Evolutionary conservation across 1,140 invertebrate genomes (phyloP).

Genomic region (Ceratitis capitata): DNA sequence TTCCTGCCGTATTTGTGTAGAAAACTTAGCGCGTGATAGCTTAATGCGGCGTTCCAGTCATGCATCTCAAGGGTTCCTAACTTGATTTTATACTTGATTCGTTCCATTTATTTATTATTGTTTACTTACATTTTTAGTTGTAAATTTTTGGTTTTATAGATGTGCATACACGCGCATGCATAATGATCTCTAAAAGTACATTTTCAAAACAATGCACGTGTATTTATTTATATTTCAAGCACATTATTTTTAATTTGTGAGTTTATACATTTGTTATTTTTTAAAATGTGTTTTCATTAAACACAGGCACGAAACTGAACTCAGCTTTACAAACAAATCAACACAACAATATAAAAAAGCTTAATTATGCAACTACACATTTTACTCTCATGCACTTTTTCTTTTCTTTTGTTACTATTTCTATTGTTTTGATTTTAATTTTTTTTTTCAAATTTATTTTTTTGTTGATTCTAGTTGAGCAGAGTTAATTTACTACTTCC

Average conservation of each 20-base stretch:
- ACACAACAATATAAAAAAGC: not conserved
- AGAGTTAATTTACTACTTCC: slow-evolving; percentile 6
- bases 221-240: not conserved
- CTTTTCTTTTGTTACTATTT: not conserved
- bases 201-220: not conserved
- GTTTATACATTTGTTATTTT: not conserved
- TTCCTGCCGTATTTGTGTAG: too few relatives aligned
- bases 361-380: slow-evolving; percentile 22
- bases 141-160: not conserved
- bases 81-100: too few relatives aligned
- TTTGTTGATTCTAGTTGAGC: not conserved
- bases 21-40: too few relatives aligned
- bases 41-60: too few relatives aligned
- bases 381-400: not conserved
- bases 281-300: not conserved
- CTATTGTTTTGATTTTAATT: not conserved
- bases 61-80: too few relatives aligned
- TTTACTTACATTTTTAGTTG: too few relatives aligned
- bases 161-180: not conserved
- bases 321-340: too few relatives aligned
- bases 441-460: not conserved
- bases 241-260: not conserved
- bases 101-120: too few relatives aligned
- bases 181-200: not conserved
- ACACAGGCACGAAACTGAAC: too few relatives aligned